Evolutionary conservation across 2,888 invertebrate species (phyloP).

Genomic region (Drosophila buzzatii): DNA sequence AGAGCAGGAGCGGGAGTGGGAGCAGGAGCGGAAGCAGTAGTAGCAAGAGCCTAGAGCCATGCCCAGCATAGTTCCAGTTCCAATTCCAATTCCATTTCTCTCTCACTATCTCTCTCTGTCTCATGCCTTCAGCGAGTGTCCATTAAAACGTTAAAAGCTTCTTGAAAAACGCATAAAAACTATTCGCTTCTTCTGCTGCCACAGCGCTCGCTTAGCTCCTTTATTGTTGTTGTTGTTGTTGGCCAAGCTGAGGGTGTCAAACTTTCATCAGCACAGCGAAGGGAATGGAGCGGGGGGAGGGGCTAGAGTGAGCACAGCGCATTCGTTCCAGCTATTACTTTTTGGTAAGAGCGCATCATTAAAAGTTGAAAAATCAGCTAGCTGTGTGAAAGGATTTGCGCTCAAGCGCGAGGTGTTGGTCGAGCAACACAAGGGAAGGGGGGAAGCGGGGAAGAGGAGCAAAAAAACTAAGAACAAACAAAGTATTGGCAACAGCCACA

Average conservation of each 20-base stretch:
- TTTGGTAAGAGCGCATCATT: slow-evolving; percentile 61
- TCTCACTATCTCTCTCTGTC: neutral
- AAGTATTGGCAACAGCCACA: slow-evolving; percentile 14
- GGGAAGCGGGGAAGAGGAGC: too few species aligned
- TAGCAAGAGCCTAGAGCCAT: neutral
- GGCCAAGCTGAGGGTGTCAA: neutral
- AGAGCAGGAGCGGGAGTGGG: neutral
- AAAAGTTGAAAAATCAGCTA: slow-evolving; percentile 75
- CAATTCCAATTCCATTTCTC: slow-evolving; percentile 20
- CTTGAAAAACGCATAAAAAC: slow-evolving; percentile 77
- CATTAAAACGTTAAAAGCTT: slow-evolving; percentile 81
- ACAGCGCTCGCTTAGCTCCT: neutral
- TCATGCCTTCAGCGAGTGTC: slow-evolving; percentile 50
- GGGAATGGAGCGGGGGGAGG: too few species aligned
- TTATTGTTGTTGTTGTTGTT: neutral
- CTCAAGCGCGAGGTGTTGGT: slow-evolving; percentile 11
- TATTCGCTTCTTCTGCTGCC: slow-evolving; percentile 44
- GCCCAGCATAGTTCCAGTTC: slow-evolving; percentile 1
- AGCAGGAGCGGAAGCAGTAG: neutral
- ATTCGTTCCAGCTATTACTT: slow-evolving; percentile 41
- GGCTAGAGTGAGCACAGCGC: neutral
- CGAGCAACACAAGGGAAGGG: neutral
- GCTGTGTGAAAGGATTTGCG: slow-evolving; percentile 55
- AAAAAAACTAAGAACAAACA: slow-evolving; percentile 1
- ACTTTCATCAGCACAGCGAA: neutral